Percentiles rank a stretch among this genome's conserved stretches.
These are phyloP conservation scores for Colletes latitarsis DNA, from an alignment of 1,140 invertebrate genomes.

Conservation along the genomic window DNA sequence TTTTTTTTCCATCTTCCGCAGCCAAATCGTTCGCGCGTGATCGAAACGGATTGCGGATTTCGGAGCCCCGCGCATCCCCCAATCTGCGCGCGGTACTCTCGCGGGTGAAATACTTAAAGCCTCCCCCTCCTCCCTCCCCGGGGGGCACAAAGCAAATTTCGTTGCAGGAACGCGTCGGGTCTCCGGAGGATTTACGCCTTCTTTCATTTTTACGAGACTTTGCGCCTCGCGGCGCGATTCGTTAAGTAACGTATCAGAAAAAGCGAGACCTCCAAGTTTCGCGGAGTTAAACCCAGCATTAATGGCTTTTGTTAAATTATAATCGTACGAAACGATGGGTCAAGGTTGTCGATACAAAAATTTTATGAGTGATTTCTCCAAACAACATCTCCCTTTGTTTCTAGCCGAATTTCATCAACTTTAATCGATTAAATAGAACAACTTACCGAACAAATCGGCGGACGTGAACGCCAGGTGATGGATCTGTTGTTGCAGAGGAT, in stretches of 20 bases:
- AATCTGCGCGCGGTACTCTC: slow-evolving; percentile 36
- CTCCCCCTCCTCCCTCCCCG: background rate
- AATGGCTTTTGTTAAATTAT: too few relatives aligned
- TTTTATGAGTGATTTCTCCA: too few relatives aligned
- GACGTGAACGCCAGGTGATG: slow-evolving; percentile 84
- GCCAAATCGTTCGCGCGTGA: slow-evolving; percentile 74
- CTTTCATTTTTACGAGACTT: slow-evolving; percentile 55
- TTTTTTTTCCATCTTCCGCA: slow-evolving; percentile 35
- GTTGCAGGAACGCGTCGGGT: slow-evolving; percentile 51
- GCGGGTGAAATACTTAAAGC: slow-evolving; percentile 69
- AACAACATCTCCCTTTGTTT: too few relatives aligned
- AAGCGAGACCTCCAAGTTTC: too few relatives aligned
- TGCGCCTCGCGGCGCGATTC: background rate
- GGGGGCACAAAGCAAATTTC: slow-evolving; percentile 64
- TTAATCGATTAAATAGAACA: background rate
- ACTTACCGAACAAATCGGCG: slow-evolving; percentile 89
- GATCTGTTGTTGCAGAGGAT: slow-evolving; percentile 80
- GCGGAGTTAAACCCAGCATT: too few relatives aligned
- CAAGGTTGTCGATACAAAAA: too few relatives aligned
- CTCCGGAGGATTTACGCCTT: slow-evolving; percentile 65
- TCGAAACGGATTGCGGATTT: slow-evolving; percentile 76
- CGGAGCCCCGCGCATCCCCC: slow-evolving; percentile 68
- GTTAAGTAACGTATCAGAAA: too few relatives aligned
- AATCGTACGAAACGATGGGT: too few relatives aligned
- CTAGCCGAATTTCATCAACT: too few relatives aligned